A percentile compares a stretch with the other conserved stretches of the same genome.
Evolutionary conservation across 1,140 invertebrate genomes (phyloP).

Genomic region (Cherax quadricarinatus): DNA sequence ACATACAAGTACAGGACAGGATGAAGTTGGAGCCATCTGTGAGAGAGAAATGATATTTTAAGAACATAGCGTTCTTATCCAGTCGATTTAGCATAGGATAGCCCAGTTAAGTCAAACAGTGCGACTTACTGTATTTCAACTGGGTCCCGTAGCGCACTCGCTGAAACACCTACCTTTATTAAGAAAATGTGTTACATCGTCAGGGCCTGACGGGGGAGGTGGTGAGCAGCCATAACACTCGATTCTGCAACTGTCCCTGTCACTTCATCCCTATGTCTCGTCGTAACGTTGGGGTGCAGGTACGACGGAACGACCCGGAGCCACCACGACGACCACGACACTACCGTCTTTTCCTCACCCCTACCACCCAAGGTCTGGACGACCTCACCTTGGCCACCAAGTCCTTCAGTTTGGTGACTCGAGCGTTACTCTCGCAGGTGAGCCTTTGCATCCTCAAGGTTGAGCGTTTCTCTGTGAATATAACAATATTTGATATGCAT

Average conservation of each 20-base stretch:
- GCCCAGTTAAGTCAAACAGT: too few relatives aligned
- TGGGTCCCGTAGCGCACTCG: too few relatives aligned
- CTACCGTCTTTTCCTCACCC: conserved; percentile 66
- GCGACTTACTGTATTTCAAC: too few relatives aligned
- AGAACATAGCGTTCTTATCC: too few relatives aligned
- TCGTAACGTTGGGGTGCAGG: conserved; percentile 63
- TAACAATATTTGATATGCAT: too few relatives aligned
- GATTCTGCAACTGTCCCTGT: conserved; percentile 72
- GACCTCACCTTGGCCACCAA: conserved; percentile 28
- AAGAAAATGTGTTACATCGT: too few relatives aligned
- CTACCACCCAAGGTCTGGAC: conserved; percentile 48
- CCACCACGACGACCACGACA: conserved; percentile 57
- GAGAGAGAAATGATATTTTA: too few relatives aligned
- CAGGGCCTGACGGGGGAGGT: conserved; percentile 33
- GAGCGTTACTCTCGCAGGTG: conserved; percentile 67
- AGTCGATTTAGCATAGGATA: too few relatives aligned
- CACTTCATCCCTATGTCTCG: conserved; percentile 70
- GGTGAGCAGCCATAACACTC: conserved; percentile 43
- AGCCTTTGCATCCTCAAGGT: background rate
- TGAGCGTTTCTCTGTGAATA: too few relatives aligned
- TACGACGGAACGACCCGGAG: conserved; percentile 49
- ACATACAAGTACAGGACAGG: too few relatives aligned
- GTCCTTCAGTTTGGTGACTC: conserved; percentile 52
- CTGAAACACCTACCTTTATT: too few relatives aligned
- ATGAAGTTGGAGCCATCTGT: too few relatives aligned